These are phyloP conservation scores for Momotus momota DNA, from an alignment of 2,797 vertebrate species.

Conservation along the genomic window DNA sequence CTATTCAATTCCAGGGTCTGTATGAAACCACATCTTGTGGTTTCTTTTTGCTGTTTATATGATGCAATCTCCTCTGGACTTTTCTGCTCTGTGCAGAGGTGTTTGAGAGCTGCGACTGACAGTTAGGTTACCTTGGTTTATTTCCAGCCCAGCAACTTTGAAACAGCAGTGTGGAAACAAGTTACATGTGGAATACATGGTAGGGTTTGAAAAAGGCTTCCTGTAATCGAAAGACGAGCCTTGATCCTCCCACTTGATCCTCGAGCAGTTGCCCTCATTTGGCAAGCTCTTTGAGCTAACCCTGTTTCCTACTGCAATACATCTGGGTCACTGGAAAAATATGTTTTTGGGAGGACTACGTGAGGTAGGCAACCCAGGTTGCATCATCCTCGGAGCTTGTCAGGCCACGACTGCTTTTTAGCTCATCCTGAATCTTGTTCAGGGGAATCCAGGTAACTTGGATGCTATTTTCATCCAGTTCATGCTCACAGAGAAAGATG, in stretches of 20 bases:
- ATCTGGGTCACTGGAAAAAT: conserved; percentile 65
- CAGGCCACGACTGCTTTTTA: conserved; percentile 20
- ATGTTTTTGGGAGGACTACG: conserved; percentile 31
- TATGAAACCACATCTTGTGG: neutral
- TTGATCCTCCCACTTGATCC: neutral
- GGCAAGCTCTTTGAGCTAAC: conserved; percentile 18
- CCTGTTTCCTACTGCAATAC: conserved; percentile 4
- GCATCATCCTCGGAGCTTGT: conserved; percentile 19
- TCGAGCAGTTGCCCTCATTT: conserved; percentile 42
- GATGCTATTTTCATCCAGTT: neutral
- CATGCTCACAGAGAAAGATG: neutral
- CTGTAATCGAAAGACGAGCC: conserved; percentile 38
- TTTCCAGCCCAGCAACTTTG: neutral
- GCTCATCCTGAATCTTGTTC: neutral
- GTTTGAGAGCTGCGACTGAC: neutral
- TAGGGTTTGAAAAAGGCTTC: neutral
- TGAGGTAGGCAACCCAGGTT: conserved; percentile 23
- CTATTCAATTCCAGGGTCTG: neutral
- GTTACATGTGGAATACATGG: neutral
- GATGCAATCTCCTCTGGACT: neutral
- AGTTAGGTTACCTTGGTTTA: neutral
- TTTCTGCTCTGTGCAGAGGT: neutral
- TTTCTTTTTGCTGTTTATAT: neutral
- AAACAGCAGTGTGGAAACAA: conserved; percentile 3
- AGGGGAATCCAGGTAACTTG: conserved; percentile 6